Percentiles rank a stretch among this genome's conserved stretches.
Evolutionary conservation across 92 coral and sea anemone genomes (phyloP).

Genomic region (Bergia sp.): DNA sequence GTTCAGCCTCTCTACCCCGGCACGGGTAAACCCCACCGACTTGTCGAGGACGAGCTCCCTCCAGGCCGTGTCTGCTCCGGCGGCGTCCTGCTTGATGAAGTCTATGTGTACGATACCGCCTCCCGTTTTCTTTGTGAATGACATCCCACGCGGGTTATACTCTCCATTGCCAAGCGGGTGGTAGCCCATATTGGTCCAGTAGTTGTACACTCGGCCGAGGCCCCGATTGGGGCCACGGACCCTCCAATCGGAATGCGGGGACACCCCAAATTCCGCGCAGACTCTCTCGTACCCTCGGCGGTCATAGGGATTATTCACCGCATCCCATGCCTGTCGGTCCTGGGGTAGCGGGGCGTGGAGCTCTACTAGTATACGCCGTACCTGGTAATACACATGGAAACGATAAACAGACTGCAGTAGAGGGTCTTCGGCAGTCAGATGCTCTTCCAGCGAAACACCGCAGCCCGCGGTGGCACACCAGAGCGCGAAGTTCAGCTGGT

Average conservation of each 20-base stretch:
- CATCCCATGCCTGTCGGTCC: background rate
- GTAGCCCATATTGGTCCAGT: background rate
- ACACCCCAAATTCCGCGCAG: constrained; percentile 1
- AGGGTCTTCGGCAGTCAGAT: background rate
- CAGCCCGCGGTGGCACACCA: background rate
- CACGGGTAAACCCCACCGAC: constrained; percentile 10
- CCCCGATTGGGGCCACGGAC: background rate
- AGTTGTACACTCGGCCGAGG: background rate
- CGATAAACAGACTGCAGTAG: background rate
- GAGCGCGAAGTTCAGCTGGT: background rate
- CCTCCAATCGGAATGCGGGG: background rate
- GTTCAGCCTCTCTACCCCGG: constrained; percentile 3
- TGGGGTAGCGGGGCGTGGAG: background rate
- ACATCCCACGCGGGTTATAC: background rate
- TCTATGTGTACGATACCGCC: background rate
- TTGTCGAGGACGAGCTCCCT: background rate
- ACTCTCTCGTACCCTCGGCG: too few relatives aligned
- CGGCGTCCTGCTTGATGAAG: constrained; percentile 2
- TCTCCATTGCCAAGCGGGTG: background rate
- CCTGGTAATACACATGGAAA: background rate
- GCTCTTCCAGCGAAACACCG: background rate
- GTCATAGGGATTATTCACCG: background rate
- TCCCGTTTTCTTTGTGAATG: background rate
- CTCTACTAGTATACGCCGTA: background rate
- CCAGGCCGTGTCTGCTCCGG: constrained; percentile 17